Percentiles rank a stretch among this genome's conserved stretches.
These are phyloP conservation scores for Cheilosia scutellata DNA, from an alignment of 2,888 invertebrate species.

Conservation along the genomic window DNA sequence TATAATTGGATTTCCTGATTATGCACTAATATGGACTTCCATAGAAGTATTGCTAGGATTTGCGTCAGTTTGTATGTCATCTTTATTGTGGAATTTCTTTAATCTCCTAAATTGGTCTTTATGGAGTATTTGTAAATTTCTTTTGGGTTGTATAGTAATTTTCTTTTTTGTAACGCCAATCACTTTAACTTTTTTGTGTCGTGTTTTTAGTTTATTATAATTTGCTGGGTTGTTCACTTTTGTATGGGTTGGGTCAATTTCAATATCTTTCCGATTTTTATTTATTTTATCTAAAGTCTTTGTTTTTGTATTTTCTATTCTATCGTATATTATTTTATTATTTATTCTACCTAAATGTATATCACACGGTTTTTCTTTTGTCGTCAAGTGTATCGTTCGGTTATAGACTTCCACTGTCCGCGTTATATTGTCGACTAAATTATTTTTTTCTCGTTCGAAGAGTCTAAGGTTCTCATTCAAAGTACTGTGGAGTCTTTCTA, in stretches of 20 bases:
- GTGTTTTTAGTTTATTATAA: constrained; percentile 1
- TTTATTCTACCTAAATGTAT: background rate
- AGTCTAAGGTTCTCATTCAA: background rate
- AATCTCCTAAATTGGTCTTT: too few species aligned
- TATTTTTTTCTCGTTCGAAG: background rate
- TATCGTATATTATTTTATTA: constrained; percentile 2
- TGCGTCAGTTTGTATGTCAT: too few species aligned
- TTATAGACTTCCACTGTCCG: background rate
- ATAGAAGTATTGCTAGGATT: background rate
- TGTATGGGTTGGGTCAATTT: constrained; percentile 1
- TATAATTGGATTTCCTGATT: constrained; percentile 13
- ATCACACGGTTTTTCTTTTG: background rate
- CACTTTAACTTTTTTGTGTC: background rate
- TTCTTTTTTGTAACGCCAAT: background rate
- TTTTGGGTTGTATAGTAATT: background rate
- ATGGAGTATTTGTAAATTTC: background rate
- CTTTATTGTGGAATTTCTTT: background rate
- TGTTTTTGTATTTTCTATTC: constrained; percentile 15
- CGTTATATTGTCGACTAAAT: background rate
- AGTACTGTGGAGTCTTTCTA: constrained; percentile 3
- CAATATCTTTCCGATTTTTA: background rate
- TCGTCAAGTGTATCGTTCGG: background rate
- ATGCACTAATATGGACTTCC: background rate
- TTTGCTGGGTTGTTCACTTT: background rate
- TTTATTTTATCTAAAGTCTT: background rate